phyloP scores from a whole-genome alignment of 2,888 invertebrate genomes.

The Polydrusus cervinus region DNA sequence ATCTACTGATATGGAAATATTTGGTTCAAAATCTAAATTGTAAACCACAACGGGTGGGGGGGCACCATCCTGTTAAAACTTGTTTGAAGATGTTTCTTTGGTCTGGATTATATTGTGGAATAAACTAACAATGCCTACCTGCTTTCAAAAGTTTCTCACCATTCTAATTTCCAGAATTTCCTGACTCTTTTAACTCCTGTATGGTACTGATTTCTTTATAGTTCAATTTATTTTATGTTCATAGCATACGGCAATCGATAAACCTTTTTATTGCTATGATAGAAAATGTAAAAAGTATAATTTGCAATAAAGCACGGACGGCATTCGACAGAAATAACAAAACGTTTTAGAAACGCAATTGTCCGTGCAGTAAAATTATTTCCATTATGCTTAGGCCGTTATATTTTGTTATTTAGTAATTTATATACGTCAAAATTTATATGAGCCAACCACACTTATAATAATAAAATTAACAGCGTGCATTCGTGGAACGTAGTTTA shows the following conservation, averaged over 20 bases:
- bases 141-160: no score
- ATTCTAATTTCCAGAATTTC: no score
- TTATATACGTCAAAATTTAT: slow-evolving; percentile 6
- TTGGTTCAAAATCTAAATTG: no score
- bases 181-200: no score
- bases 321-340: neutral
- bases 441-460: slow-evolving; percentile 11
- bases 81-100: no score
- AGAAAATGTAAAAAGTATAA: neutral
- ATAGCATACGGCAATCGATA: neutral
- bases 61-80: no score
- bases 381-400: neutral
- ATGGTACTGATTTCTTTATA: no score
- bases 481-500: slow-evolving; percentile 36
- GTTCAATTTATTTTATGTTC: no score
- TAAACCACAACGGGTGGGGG: no score
- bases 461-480: slow-evolving; percentile 19
- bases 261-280: neutral
- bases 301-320: slow-evolving; percentile 5
- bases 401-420: slow-evolving; percentile 19
- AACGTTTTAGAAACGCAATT: slow-evolving; percentile 15
- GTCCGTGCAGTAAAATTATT: slow-evolving; percentile 5
- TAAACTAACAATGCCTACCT: no score
- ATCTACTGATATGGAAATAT: no score
- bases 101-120: no score